Percentiles rank a stretch among this genome's conserved stretches.
Evolutionary conservation across 1,140 invertebrate species (phyloP).

Genomic region (Ruditapes philippinarum): DNA sequence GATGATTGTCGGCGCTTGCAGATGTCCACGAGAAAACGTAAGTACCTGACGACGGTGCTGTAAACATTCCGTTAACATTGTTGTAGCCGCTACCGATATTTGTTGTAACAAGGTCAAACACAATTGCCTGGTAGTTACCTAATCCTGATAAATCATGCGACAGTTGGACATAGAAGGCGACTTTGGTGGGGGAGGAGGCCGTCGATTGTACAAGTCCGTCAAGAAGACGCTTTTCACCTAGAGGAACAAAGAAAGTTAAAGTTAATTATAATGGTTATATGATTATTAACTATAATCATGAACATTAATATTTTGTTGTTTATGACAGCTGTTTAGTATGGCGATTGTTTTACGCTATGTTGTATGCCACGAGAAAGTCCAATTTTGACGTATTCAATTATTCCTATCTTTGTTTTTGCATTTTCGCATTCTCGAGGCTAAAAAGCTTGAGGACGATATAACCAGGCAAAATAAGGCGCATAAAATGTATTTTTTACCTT

Average conservation of each 20-base stretch:
- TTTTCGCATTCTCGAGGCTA: no score
- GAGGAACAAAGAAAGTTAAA: neutral
- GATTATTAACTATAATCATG: no score
- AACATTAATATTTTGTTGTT: no score
- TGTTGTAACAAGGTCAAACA: neutral
- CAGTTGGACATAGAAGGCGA: neutral
- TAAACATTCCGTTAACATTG: neutral
- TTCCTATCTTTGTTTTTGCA: no score
- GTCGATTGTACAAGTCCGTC: neutral
- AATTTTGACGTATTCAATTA: no score
- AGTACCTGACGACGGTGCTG: neutral
- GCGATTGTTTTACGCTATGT: no score
- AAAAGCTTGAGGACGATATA: no score
- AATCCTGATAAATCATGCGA: neutral
- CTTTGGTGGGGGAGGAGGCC: neutral
- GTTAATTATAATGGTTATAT: no score
- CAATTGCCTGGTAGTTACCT: neutral
- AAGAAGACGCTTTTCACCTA: neutral
- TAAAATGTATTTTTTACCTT: no score
- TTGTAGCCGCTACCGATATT: neutral
- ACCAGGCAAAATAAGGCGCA: no score
- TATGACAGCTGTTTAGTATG: no score
- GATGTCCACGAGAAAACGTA: conserved; percentile 17
- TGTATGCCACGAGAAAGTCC: no score
- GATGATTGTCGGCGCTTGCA: neutral